These are phyloP conservation scores for Coreoperca whiteheadi DNA, from an alignment of 2,113 vertebrate species.

Conservation along the genomic window DNA sequence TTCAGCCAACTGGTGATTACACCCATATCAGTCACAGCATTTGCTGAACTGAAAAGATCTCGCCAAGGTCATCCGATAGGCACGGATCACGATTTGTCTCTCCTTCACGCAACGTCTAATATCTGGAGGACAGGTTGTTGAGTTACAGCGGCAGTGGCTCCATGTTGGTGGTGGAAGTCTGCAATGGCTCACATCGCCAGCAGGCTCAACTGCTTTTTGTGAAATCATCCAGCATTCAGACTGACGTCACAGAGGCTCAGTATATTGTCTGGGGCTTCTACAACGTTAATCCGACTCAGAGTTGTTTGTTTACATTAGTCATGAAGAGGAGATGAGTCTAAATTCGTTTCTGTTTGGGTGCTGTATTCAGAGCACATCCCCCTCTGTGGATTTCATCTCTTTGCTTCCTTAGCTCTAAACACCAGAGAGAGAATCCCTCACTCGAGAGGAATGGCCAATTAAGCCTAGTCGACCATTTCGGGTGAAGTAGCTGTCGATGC, in stretches of 20 bases:
- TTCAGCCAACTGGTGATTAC: slow-evolving; percentile 59
- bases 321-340: slow-evolving; percentile 46
- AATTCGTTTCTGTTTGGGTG: slow-evolving; percentile 55
- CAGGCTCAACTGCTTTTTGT: slow-evolving; percentile 32
- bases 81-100: slow-evolving; percentile 43
- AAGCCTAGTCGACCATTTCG: slow-evolving; percentile 66
- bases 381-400: slow-evolving; percentile 62
- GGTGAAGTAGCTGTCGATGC: slow-evolving; percentile 67
- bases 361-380: slow-evolving; percentile 49
- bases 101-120: slow-evolving; percentile 53
- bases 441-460: slow-evolving; percentile 69
- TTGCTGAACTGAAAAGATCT: slow-evolving; percentile 71
- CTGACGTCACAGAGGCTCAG: slow-evolving; percentile 20
- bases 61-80: slow-evolving; percentile 72
- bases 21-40: slow-evolving; percentile 65
- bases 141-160: slow-evolving; percentile 53
- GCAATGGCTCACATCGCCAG: slow-evolving; percentile 61
- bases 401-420: slow-evolving; percentile 54
- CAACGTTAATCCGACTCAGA: slow-evolving; percentile 31
- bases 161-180: slow-evolving; percentile 40
- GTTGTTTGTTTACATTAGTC: slow-evolving; percentile 65
- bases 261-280: slow-evolving; percentile 21
- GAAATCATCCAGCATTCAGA: slow-evolving; percentile 53
- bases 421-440: slow-evolving; percentile 53
- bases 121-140: slow-evolving; percentile 57